A percentile compares a stretch with the other conserved stretches of the same genome.
Conservation (phyloP, 1,140 invertebrate genomes). For the Rhopalosiphum maidis region DNA sequence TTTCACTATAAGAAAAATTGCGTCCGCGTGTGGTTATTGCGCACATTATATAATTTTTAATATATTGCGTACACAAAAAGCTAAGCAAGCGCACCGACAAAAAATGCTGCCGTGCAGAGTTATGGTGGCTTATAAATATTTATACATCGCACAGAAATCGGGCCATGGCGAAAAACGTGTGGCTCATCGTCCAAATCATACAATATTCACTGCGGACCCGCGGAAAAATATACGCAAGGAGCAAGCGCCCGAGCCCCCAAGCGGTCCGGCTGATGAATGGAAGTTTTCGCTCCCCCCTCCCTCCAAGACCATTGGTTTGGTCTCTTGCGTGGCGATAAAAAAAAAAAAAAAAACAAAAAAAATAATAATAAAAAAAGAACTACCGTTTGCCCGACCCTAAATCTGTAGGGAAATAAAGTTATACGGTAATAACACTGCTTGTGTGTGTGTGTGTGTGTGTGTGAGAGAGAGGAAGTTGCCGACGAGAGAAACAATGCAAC, state of each 20-base stretch:
- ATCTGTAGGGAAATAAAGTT: constrained; percentile 35
- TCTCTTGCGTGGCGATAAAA: neutral
- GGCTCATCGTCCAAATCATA: constrained; percentile 23
- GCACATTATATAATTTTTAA: neutral
- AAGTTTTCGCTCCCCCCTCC: neutral
- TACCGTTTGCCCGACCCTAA: neutral
- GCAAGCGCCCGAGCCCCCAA: neutral
- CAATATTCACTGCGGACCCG: constrained; percentile 27
- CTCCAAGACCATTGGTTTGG: neutral
- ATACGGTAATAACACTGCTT: neutral
- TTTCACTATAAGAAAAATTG: neutral
- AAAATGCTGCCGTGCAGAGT: neutral
- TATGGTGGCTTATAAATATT: constrained; percentile 19
- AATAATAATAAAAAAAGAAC: neutral
- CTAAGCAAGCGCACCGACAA: neutral
- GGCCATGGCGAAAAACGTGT: neutral
- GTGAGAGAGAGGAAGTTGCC: neutral
- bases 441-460: neutral
- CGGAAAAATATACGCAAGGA: neutral
- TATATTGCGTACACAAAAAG: neutral
- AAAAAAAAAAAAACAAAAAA: neutral
- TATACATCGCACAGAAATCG: neutral
- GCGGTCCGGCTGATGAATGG: constrained; percentile 23
- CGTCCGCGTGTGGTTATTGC: neutral
- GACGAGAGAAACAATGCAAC: neutral